These are phyloP conservation scores for Ectobius pallidus DNA, from an alignment of 2,888 invertebrate species.

Conservation along the genomic window DNA sequence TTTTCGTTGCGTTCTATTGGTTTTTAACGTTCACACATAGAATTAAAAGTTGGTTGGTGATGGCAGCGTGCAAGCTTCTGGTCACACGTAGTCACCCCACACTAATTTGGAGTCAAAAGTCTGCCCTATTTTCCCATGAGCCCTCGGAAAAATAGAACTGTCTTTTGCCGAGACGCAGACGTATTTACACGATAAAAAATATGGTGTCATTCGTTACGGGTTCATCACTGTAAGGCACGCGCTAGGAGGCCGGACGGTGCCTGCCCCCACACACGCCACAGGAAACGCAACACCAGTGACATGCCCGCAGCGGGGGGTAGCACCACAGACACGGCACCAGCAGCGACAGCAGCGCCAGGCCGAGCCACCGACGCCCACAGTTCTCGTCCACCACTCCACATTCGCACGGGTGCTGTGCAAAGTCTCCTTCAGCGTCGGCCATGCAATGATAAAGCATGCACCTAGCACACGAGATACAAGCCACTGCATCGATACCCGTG, in stretches of 20 bases:
- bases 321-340: constrained; percentile 94
- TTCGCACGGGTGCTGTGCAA: constrained; percentile 83
- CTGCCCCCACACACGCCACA: constrained; percentile 85
- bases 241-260: constrained; percentile 58
- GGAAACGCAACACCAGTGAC: constrained; percentile 80
- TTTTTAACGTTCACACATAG: constrained; percentile 21
- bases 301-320: constrained; percentile 85
- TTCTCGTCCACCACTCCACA: constrained; percentile 66
- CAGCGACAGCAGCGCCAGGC: constrained; percentile 81
- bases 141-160: constrained; percentile 49
- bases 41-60: constrained; percentile 11
- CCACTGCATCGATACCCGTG: constrained; percentile 78
- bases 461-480: constrained; percentile 87
- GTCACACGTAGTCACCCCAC: constrained; percentile 11
- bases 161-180: constrained; percentile 45
- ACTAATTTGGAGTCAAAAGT: constrained; percentile 45
- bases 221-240: constrained; percentile 35
- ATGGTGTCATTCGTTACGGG: constrained; percentile 19
- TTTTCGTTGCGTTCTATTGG: constrained; percentile 22
- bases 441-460: constrained; percentile 94
- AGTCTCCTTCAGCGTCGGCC: constrained; percentile 89
- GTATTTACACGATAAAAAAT: constrained; percentile 35
- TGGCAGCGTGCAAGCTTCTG: constrained; percentile 7
- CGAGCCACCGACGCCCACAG: constrained; percentile 85
- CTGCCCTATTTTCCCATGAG: constrained; percentile 50